Conservation (phyloP, 2,888 invertebrate species). For the Thymelicus lineola region DNA sequence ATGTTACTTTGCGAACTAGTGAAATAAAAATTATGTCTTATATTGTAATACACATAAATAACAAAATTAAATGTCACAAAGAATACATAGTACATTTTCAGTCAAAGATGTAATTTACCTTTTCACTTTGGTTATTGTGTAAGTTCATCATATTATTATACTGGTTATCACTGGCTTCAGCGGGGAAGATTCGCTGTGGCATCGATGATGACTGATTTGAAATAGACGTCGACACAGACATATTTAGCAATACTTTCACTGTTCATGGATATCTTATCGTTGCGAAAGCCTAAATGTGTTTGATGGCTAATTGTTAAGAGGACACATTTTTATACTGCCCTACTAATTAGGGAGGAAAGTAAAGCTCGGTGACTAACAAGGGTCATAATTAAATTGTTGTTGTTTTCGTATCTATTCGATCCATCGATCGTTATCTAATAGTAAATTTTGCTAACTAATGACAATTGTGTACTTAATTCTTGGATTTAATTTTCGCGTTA, state of each 20-base stretch:
- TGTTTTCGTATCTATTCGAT: slow-evolving; percentile 26
- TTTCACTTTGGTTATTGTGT: slow-evolving; percentile 44
- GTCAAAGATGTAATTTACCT: slow-evolving; percentile 49
- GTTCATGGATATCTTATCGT: slow-evolving; percentile 47
- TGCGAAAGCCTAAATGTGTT: slow-evolving; percentile 53
- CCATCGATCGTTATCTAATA: slow-evolving; percentile 22
- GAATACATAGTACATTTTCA: neutral
- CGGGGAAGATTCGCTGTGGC: slow-evolving; percentile 39
- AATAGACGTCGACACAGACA: slow-evolving; percentile 45
- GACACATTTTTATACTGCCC: slow-evolving; percentile 59
- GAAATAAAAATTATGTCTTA: no score
- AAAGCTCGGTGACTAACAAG: slow-evolving; percentile 43
- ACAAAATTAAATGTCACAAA: slow-evolving; percentile 15
- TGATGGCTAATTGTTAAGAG: slow-evolving; percentile 51
- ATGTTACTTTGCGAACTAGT: no score
- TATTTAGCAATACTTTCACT: slow-evolving; percentile 32
- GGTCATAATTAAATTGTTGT: slow-evolving; percentile 26
- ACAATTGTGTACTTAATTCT: neutral
- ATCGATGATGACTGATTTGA: slow-evolving; percentile 40
- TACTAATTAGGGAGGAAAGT: slow-evolving; percentile 39
- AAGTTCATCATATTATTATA: slow-evolving; percentile 42
- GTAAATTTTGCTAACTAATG: slow-evolving; percentile 2
- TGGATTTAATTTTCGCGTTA: neutral
- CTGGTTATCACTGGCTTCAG: slow-evolving; percentile 48
- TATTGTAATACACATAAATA: neutral